phyloP scores from a whole-genome alignment of 2,113 vertebrate species.

The Eudyptes chrysolophus region DNA sequence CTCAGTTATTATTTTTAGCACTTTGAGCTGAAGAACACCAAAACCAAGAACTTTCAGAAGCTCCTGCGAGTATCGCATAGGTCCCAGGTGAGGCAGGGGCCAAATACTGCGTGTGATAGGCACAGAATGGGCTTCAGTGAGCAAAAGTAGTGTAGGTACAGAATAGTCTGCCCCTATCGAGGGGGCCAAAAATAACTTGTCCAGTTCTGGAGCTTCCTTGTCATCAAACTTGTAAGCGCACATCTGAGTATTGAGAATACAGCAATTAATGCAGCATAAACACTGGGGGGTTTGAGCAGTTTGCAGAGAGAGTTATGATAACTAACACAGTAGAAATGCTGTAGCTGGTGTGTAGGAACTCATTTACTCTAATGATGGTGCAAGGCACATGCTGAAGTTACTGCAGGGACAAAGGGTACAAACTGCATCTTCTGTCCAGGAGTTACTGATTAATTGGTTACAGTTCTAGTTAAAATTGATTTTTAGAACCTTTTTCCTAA shows the following conservation, averaged over 20 bases:
- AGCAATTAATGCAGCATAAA: not conserved
- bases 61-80: accelerated
- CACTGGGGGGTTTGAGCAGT: not conserved
- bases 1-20: accelerated
- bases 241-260: not conserved
- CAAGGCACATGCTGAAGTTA: not conserved
- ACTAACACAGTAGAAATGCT: not conserved
- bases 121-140: not conserved
- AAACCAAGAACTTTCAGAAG: not conserved
- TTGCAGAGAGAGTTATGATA: not conserved
- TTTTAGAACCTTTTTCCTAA: not conserved
- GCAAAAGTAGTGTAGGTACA: not conserved
- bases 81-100: not conserved
- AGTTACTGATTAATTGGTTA: not conserved
- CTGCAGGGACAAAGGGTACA: not conserved
- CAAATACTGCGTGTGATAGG: not conserved
- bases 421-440: not conserved
- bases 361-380: accelerated
- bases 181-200: not conserved
- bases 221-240: not conserved
- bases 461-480: not conserved
- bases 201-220: not conserved
- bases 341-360: not conserved
- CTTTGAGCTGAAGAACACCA: not conserved
- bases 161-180: not conserved